Conservation (phyloP, 2,888 invertebrate genomes). For the Griposia aprilina region DNA sequence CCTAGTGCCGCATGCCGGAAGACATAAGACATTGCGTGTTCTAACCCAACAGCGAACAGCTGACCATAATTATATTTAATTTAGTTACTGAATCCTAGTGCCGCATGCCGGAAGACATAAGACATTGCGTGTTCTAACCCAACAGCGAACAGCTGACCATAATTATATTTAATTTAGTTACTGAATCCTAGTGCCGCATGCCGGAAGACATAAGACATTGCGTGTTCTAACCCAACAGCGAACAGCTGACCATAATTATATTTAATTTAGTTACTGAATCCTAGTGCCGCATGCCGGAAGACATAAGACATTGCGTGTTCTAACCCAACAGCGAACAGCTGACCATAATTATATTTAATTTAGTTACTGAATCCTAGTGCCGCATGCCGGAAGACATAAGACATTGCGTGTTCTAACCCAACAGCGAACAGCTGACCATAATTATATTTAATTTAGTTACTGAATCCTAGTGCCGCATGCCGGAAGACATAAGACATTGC, state of each 20-base stretch:
- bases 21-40: conserved; percentile 29
- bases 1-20: too few relatives aligned
- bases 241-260: conserved; percentile 1
- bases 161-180: conserved; percentile 20
- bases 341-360: conserved; percentile 19
- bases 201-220: conserved; percentile 21
- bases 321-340: not conserved
- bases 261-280: conserved; percentile 16
- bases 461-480: conserved; percentile 14
- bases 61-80: conserved; percentile 16
- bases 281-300: too few relatives aligned
- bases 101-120: too few relatives aligned
- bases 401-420: conserved; percentile 19
- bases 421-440: not conserved
- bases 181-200: conserved; percentile 12
- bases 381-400: too few relatives aligned
- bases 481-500: conserved; percentile 26
- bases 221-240: conserved; percentile 1
- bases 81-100: conserved; percentile 10
- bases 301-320: conserved; percentile 27
- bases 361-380: conserved; percentile 11
- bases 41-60: not conserved
- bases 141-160: not conserved
- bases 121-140: conserved; percentile 20
- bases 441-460: conserved; percentile 18